These are phyloP conservation scores for Bergia puertoricense DNA, from an alignment of 92 coral and sea anemone species.

Conservation along the genomic window DNA sequence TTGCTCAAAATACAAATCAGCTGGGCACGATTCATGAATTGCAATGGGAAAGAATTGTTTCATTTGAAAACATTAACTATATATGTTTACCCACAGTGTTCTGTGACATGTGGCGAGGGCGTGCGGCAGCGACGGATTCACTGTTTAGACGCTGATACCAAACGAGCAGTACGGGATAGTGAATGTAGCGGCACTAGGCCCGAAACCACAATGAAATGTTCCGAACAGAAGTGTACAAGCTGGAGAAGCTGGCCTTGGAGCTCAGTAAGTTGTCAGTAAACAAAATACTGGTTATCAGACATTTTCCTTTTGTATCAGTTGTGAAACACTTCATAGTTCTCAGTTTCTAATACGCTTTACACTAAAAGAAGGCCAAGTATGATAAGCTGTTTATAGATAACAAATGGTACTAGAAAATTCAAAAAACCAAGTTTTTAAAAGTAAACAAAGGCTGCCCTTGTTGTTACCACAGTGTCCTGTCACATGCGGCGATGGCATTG, in stretches of 20 bases:
- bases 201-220: slow-evolving; percentile 24
- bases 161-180: neutral
- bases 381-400: neutral
- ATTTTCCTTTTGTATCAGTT: neutral
- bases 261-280: neutral
- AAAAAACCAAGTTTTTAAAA: too few relatives aligned
- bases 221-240: slow-evolving; percentile 10
- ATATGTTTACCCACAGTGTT: slow-evolving; percentile 9
- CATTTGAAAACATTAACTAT: neutral
- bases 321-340: neutral
- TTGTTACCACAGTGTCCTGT: slow-evolving; percentile 27
- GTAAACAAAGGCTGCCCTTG: neutral
- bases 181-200: slow-evolving; percentile 23
- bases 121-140: slow-evolving; percentile 26
- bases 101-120: slow-evolving; percentile 37
- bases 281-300: neutral
- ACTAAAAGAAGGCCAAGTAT: neutral
- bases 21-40: neutral
- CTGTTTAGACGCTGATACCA: slow-evolving; percentile 31
- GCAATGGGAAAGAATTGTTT: neutral
- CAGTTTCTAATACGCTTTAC: too few relatives aligned
- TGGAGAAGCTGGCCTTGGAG: slow-evolving; percentile 29
- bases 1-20: neutral
- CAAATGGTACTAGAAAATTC: neutral
- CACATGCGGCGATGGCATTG: slow-evolving; percentile 33